Base-by-base conservation (phyloP, 2,113 vertebrate species). In the Pygoscelis antarcticus region DNA sequence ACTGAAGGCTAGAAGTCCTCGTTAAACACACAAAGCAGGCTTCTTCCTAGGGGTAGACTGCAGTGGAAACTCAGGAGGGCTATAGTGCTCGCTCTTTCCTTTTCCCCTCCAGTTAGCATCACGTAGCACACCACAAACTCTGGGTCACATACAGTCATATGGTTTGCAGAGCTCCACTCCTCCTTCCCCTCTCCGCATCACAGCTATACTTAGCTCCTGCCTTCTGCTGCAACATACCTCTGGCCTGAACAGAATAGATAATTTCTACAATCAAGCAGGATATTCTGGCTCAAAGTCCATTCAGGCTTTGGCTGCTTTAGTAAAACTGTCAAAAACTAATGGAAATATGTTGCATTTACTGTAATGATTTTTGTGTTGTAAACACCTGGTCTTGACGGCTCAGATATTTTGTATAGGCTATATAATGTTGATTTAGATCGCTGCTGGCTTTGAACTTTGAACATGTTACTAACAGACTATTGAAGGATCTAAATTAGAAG, bases 91-190 rank as follows among this genome's bases (percentile, higher is more conserved):
- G 58, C 77, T 89, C 81, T 26, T 93, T 93, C 87, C 74, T 91
- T 94, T 95, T 91, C 58, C 58, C 75, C 84, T 88, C 46, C 49
- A 90, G 81, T 89, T 65, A 95, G 66, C 74, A 64, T 72, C 87
- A 85, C 68, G 91, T 87, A 91, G 78, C 92, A 91, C 54, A 88
- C 87, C 14, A 42, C 80, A 90, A 93, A 93, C 87, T 94, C 82
- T 83, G 89, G 93, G 90, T 96, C 90, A 95, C 49, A 76, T 77
- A 61, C 54, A 94, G 40, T 97, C 96, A 97, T 95, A 93, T 95
- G 95, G 91, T 85, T 88, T 77, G 66, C 95, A 95, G 93, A 96
- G 36, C 87, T 95, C 47, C 57, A 76, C 65, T 95, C 64, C 72
- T 92, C 40, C 51, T 94, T 86, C 60, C 80, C 80, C 66, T 87